Evolutionary conservation across 2,888 invertebrate genomes (phyloP), one percentile per base, ranked within the genome.

Genomic region (Subacronicta megacephala): DNA sequence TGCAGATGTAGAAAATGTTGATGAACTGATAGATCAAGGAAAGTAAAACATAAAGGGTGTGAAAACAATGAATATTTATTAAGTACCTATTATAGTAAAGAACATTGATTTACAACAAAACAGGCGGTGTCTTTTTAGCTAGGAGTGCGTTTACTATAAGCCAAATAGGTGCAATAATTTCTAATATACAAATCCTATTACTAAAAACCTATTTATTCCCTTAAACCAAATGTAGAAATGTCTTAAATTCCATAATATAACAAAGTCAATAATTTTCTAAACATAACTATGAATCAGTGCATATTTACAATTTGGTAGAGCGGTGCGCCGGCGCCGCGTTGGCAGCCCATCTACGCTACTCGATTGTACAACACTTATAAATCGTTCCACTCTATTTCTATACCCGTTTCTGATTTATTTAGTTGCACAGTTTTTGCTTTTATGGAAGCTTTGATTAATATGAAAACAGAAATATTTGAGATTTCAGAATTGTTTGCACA

Each of bases 231-330:
- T 49, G 51, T 47, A 52, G 43, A 60, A 59, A 60, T 46, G 36
- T 63, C 61, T 65, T 58, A 40, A 66, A 63, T 63, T 56, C 55
- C 53, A 45, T 58, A 60, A 52, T 59, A 62, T 55, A 70, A 71
- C 65, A 62, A 57, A 69, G 67, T 67, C 67, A 78, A 78, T 81
- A 78, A 77, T 81, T 80, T 79, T 80, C 81, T 81, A 82, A 82
- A 82, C 83, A 81, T 77, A 77, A 77, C 65, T 75, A 83, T 82
- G 84, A 82, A 78, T 83, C 83, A 83, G 65, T 62, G 75, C 72
- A 75, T 80, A 78, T 82, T 80, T 75, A 75, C 75, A 75, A 70
- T 66, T 71, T 62, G 62, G 72, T 69, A 18, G 52, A 71, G 66
- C 66, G 62, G 29, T 70, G 74, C 65, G 75, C 70, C 55, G 77